Conservation (phyloP, 1,140 invertebrate species). For the Trissolcus basalis region DNA sequence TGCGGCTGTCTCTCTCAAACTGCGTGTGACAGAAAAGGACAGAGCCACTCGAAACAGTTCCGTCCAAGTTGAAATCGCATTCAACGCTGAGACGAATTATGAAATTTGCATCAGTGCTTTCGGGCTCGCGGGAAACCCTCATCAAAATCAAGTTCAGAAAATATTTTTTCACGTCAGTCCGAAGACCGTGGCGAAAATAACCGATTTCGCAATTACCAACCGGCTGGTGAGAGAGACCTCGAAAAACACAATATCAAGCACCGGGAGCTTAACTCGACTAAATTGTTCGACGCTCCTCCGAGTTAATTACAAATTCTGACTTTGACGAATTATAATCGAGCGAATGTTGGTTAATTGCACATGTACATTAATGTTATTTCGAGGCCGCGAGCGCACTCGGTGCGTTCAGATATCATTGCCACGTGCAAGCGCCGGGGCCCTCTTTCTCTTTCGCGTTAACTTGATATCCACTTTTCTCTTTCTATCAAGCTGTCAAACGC, state of each 20-base stretch:
- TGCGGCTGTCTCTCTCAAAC: too few relatives aligned
- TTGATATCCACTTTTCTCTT: not conserved
- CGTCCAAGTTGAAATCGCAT: too few relatives aligned
- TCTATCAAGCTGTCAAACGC: conserved; percentile 46
- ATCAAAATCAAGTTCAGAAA: too few relatives aligned
- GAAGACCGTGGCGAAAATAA: not conserved
- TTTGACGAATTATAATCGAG: conserved; percentile 49
- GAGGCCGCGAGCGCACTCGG: conserved; percentile 27
- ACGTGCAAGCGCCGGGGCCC: conserved; percentile 39
- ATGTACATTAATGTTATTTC: conserved; percentile 51
- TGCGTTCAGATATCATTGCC: conserved; percentile 49
- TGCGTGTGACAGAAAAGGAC: too few relatives aligned
- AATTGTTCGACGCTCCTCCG: conserved; percentile 32
- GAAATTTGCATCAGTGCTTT: too few relatives aligned
- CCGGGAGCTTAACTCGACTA: conserved; percentile 14
- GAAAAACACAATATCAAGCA: conserved; percentile 32
- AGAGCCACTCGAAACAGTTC: too few relatives aligned
- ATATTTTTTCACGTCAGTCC: too few relatives aligned
- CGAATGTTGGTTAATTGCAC: conserved; percentile 45
- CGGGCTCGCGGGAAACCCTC: too few relatives aligned
- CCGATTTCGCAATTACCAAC: not conserved
- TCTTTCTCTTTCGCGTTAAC: not conserved
- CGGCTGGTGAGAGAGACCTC: conserved; percentile 3
- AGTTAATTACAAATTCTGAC: conserved; percentile 54
- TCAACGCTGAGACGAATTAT: too few relatives aligned